phyloP scores from a whole-genome alignment of 2,797 vertebrate species.

The Odontamblyopus rebecca region DNA sequence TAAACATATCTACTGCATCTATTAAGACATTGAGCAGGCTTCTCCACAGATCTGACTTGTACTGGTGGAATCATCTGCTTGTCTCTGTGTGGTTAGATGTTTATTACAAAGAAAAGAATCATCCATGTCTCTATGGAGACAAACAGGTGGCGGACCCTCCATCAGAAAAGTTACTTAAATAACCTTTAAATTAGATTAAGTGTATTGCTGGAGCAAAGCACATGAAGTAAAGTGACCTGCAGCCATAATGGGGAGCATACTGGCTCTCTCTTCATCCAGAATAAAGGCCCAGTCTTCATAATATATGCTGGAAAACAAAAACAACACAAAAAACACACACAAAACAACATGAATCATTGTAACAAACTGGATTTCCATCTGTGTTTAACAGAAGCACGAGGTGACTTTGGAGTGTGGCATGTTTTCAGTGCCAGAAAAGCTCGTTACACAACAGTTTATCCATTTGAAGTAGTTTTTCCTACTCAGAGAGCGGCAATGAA shows the following conservation, averaged over 20 bases:
- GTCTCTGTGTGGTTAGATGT: not conserved
- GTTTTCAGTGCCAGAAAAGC: not conserved
- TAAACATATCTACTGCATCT: no score
- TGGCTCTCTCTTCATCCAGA: conserved; percentile 93
- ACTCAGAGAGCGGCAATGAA: not conserved
- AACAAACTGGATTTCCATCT: not conserved
- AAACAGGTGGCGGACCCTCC: not conserved
- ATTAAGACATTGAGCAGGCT: not conserved
- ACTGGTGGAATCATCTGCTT: not conserved
- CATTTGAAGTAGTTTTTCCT: not conserved
- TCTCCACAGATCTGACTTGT: not conserved
- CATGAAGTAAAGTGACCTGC: conserved; percentile 80
- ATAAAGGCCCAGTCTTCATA: conserved; percentile 99
- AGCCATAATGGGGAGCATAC: conserved; percentile 98
- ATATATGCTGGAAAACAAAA: conserved; percentile 81
- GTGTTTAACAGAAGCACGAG: not conserved
- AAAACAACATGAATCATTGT: not conserved
- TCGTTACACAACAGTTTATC: not conserved
- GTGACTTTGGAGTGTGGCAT: not conserved
- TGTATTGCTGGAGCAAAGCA: not conserved
- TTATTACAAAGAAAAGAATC: not conserved
- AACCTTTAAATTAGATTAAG: no score
- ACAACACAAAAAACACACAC: not conserved
- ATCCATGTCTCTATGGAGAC: not conserved
- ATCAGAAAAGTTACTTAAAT: not conserved